Base-by-base conservation (phyloP, 2,113 vertebrate species). In the Lampris incognitus region DNA sequence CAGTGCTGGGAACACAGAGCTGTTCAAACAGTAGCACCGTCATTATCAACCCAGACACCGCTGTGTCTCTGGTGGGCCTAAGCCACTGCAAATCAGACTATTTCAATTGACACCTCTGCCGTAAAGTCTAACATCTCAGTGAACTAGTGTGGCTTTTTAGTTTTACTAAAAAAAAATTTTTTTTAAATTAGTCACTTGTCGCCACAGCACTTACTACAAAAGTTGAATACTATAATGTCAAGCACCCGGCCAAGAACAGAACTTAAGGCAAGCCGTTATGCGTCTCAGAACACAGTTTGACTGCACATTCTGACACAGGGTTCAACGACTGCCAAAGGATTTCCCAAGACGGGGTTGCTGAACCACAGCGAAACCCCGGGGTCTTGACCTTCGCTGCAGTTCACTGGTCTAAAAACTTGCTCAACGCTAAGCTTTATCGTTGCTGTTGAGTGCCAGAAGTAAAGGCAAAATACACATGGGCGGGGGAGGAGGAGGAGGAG, bases 11-110 rank as follows among this genome's bases (percentile, higher is more conserved):
- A 89, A 85, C 74, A 57, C 76, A 77, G 66, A 58, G 75, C 73
- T 76, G 79, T 72, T 86, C 78, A 77, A 86, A 85, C 74, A 74
- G 69, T 72, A 69, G 82, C 70, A 69, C 64, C 50, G 69, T 90
- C 79, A 84, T 86, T 74, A 88, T 86, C 74, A 85, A 62, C 37
- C 24, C 64, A 76, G 63, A 69, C 7, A 68, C 61, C 7, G 73
- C 10, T 42, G 60, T 60, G 72, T 77, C 71, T 79, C 49, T 51
- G 50, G 60, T 69, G 24, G 42, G 74, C 74, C 63, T 61, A 84
- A 84, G 72, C 61, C 54, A 36, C 50, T 38, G 24, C n/a, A 66
- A 65, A 57, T 49, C 4, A 50, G 68, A 3, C 39, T 68, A 52
- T 46, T 42, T 44, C 4, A 62, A 3, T 0, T 10, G 39, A 59